Evolutionary conservation across 2,113 vertebrate species (phyloP).

Genomic region (Leptobrachium ailaonicum): DNA sequence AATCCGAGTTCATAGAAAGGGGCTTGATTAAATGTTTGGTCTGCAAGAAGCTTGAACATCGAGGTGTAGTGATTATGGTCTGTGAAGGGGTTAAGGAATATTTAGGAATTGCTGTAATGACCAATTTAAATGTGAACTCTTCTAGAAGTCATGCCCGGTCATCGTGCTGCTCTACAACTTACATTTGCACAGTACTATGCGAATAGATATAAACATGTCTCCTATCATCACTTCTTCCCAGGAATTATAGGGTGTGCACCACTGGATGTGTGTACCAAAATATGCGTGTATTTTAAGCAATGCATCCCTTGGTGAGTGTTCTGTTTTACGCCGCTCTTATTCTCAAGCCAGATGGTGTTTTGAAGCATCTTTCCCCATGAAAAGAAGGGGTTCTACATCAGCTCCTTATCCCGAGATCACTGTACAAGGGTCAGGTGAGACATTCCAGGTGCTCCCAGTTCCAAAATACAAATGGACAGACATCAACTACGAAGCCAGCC

Average conservation of each 20-base stretch:
- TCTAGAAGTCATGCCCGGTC: no score
- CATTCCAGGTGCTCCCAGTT: conserved; percentile 56
- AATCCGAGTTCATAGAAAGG: no score
- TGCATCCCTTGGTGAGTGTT: not conserved
- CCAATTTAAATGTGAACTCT: no score
- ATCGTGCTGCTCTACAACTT: no score
- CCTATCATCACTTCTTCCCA: not conserved
- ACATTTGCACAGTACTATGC: no score
- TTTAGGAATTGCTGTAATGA: no score
- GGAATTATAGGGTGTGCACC: not conserved
- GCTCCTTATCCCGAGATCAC: conserved; percentile 52
- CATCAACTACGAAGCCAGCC: conserved; percentile 57
- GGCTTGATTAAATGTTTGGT: no score
- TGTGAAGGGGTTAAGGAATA: no score
- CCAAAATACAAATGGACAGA: conserved; percentile 61
- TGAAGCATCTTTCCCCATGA: not conserved
- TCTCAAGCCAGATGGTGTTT: not conserved
- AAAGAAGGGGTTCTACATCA: conserved; percentile 59
- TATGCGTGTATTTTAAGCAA: not conserved
- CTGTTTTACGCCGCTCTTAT: not conserved
- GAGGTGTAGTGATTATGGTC: no score
- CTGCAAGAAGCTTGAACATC: no score
- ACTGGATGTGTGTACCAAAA: not conserved
- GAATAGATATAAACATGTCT: no score
- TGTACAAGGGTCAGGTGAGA: conserved; percentile 47